phyloP scores from a whole-genome alignment of 2,113 vertebrate species.

The Engraulis encrasicolus region DNA sequence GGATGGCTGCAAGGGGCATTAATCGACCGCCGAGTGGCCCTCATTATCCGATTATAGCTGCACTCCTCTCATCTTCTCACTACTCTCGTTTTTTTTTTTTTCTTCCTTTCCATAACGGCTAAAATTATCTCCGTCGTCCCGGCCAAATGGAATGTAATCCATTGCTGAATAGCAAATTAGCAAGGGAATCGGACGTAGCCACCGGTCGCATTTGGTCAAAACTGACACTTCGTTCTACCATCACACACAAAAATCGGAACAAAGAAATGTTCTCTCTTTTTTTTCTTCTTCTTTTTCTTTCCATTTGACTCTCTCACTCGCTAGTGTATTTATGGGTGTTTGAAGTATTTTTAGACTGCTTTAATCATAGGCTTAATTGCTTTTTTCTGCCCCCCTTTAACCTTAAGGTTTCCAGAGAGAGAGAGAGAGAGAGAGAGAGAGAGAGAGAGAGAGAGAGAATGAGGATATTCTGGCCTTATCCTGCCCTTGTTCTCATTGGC shows the following conservation, averaged over 20 bases:
- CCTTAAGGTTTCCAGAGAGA: slow-evolving; percentile 5
- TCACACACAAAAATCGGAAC: slow-evolving; percentile 31
- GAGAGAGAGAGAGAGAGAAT: background rate
- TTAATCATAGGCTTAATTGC: slow-evolving; percentile 35
- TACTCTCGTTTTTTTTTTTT: slow-evolving; percentile 29
- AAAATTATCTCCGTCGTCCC: slow-evolving; percentile 49
- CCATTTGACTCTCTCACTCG: background rate
- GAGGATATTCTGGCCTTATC: background rate
- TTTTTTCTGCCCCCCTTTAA: background rate
- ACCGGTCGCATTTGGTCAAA: slow-evolving; percentile 42
- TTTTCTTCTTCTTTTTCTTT: background rate
- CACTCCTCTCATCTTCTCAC: slow-evolving; percentile 35
- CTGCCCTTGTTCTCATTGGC: background rate
- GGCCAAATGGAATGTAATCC: slow-evolving; percentile 51
- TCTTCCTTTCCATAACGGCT: slow-evolving; percentile 37
- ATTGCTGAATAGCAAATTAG: slow-evolving; percentile 49
- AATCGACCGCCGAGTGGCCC: slow-evolving; percentile 45
- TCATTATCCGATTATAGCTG: slow-evolving; percentile 50
- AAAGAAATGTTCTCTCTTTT: background rate
- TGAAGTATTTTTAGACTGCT: slow-evolving; percentile 27
- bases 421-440: background rate
- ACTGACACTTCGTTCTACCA: slow-evolving; percentile 21
- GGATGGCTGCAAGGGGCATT: slow-evolving; percentile 44
- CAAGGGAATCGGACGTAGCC: slow-evolving; percentile 39
- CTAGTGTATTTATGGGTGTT: slow-evolving; percentile 21